phyloP scores from a whole-genome alignment of 2,888 invertebrate species.

The Subacronicta megacephala region DNA sequence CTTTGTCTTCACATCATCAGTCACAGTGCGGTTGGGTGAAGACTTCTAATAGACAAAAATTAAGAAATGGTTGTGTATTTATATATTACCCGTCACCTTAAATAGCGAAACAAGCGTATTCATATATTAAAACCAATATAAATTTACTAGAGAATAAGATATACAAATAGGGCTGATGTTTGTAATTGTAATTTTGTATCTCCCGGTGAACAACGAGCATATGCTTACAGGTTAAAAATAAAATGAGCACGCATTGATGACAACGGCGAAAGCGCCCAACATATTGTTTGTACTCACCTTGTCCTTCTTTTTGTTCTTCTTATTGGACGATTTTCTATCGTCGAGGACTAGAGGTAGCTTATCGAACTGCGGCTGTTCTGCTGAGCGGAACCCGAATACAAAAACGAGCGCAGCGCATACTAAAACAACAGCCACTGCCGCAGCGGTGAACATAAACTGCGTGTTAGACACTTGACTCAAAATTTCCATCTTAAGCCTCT shows the following conservation, averaged over 20 bases:
- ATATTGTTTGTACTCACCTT: conserved; percentile 88
- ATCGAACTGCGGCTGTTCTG: conserved; percentile 94
- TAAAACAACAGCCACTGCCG: conserved; percentile 91
- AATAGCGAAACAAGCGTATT: conserved; percentile 17
- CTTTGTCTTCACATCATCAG: conserved; percentile 89
- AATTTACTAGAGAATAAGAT: conserved; percentile 10
- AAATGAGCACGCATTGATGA: conserved; percentile 79
- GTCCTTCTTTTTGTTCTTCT: conserved; percentile 92
- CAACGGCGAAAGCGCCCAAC: conserved; percentile 66
- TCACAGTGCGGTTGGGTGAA: conserved; percentile 90
- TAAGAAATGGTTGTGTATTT: conserved; percentile 7
- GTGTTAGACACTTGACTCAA: conserved; percentile 89
- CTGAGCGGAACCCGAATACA: conserved; percentile 94
- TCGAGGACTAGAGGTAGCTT: conserved; percentile 91
- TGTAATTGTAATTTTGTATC: conserved; percentile 47
- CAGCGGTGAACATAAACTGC: conserved; percentile 89
- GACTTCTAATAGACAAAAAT: conserved; percentile 85
- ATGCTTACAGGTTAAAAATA: conserved; percentile 87
- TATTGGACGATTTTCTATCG: conserved; percentile 92
- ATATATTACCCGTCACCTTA: conserved; percentile 4
- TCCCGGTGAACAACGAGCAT: conserved; percentile 73
- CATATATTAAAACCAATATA: conserved; percentile 40
- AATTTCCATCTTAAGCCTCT: conserved; percentile 88
- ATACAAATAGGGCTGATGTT: conserved; percentile 17
- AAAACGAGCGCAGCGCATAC: conserved; percentile 93